Evolutionary conservation across 1,140 invertebrate species (phyloP).

Genomic region (Trachymyrmex cornetzi): DNA sequence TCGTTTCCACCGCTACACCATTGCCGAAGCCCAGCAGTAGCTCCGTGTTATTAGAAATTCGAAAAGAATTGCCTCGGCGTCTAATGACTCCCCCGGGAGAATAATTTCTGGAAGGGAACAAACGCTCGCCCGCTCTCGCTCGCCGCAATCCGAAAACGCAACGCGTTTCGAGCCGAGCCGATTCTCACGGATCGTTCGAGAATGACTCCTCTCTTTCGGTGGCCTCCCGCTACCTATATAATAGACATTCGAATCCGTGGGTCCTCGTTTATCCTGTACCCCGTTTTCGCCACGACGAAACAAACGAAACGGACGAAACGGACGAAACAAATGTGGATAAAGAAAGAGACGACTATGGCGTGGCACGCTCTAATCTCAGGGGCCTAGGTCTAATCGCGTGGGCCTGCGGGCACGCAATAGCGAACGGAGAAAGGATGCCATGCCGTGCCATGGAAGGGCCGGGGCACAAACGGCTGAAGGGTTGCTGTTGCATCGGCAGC

Average conservation of each 20-base stretch:
- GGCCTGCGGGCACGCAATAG: constrained; percentile 54
- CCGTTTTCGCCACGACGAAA: constrained; percentile 34
- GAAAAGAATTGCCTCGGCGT: constrained; percentile 35
- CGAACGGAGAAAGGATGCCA: constrained; percentile 18
- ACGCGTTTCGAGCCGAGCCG: constrained; percentile 15
- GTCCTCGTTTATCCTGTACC: background rate
- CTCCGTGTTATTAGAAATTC: constrained; percentile 63
- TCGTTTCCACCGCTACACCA: constrained; percentile 34
- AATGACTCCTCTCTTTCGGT: constrained; percentile 58
- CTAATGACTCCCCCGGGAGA: constrained; percentile 55
- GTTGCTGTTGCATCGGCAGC: constrained; percentile 56
- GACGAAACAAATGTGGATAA: constrained; percentile 43
- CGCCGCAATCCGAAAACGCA: constrained; percentile 36
- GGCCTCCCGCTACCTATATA: constrained; percentile 61
- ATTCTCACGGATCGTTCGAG: constrained; percentile 71
- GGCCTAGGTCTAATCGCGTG: constrained; percentile 64
- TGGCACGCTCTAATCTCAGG: constrained; percentile 70
- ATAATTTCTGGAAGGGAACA: constrained; percentile 31
- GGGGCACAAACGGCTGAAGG: constrained; percentile 9
- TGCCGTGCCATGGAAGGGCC: too few relatives aligned
- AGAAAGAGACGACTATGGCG: constrained; percentile 57
- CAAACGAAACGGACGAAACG: constrained; percentile 50
- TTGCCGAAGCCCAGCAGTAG: background rate
- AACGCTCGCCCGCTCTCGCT: constrained; percentile 11
- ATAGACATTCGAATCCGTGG: constrained; percentile 76